Percentiles rank a stretch among this genome's conserved stretches.
phyloP scores from a whole-genome alignment of 2,113 vertebrate species.

The Diadophis punctatus region DNA sequence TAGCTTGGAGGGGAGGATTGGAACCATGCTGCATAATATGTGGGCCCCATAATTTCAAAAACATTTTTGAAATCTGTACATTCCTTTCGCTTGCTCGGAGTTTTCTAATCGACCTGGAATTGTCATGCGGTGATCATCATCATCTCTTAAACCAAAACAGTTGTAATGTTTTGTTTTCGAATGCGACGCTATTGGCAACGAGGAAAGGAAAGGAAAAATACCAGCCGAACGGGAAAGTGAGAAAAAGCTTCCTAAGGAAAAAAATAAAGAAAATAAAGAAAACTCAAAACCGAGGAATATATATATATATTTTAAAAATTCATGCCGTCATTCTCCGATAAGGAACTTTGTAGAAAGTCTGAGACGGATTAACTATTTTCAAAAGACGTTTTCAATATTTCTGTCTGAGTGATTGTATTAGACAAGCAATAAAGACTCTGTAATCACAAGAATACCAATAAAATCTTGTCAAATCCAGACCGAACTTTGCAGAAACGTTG shows the following conservation, averaged over 20 bases:
- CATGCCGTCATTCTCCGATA: conserved; percentile 73
- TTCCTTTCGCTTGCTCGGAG: conserved; percentile 67
- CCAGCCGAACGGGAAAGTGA: conserved; percentile 73
- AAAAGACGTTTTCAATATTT: conserved; percentile 85
- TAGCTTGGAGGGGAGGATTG: neutral
- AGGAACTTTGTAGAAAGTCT: conserved; percentile 65
- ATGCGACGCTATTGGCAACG: conserved; percentile 48
- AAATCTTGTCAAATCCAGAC: conserved; percentile 72
- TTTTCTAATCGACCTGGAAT: conserved; percentile 66
- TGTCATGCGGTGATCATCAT: conserved; percentile 64
- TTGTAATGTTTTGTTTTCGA: conserved; percentile 43
- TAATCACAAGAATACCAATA: conserved; percentile 84
- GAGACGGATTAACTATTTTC: conserved; percentile 62
- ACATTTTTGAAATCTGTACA: conserved; percentile 38
- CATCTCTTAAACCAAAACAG: conserved; percentile 54
- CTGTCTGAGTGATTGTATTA: conserved; percentile 90
- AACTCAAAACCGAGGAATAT: conserved; percentile 43
- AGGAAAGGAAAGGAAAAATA: conserved; percentile 66
- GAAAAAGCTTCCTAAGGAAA: conserved; percentile 54
- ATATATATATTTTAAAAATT: conserved; percentile 23
- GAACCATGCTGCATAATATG: conserved; percentile 31
- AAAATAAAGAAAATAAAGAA: conserved; percentile 37
- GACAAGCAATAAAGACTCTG: conserved; percentile 98
- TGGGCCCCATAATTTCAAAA: conserved; percentile 27
- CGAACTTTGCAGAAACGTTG: neutral